Percentiles rank a stretch among this genome's conserved stretches.
Evolutionary conservation across 2,888 invertebrate genomes (phyloP).

Genomic region (Leucophora obtusa): DNA sequence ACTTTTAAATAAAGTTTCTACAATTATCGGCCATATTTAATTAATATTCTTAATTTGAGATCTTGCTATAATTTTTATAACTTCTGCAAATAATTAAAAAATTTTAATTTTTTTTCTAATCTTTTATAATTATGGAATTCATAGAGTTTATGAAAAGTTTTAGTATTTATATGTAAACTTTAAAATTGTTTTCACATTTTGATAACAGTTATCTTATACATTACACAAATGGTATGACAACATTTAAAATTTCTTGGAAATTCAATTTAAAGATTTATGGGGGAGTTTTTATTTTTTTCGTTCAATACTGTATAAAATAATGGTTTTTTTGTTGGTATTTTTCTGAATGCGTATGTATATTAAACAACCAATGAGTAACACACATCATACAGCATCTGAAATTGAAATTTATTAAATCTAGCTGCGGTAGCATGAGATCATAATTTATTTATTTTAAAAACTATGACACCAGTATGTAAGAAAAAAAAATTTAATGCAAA

Average conservation of each 20-base stretch:
- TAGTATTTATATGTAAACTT: no score
- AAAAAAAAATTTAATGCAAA: slow-evolving; percentile 9
- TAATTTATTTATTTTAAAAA: slow-evolving; percentile 56
- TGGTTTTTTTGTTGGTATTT: slow-evolving; percentile 5
- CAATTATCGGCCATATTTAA: no score
- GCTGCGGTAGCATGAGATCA: slow-evolving; percentile 58
- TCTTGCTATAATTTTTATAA: no score
- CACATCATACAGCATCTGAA: slow-evolving; percentile 22
- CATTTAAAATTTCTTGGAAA: slow-evolving; percentile 59
- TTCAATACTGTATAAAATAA: slow-evolving; percentile 27
- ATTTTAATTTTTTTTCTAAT: no score
- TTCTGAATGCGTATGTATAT: slow-evolving; percentile 31
- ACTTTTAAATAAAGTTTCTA: no score
- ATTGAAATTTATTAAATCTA: background rate
- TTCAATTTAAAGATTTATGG: slow-evolving; percentile 47
- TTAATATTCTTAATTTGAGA: no score
- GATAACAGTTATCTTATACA: no score
- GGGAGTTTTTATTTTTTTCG: slow-evolving; percentile 51
- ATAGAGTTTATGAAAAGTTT: no score
- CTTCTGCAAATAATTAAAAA: no score
- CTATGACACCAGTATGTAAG: slow-evolving; percentile 35
- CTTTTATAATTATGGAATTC: no score
- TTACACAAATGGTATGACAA: slow-evolving; percentile 41
- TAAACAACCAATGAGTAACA: slow-evolving; percentile 34
- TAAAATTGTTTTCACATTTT: no score